Conservation (phyloP, 2,797 vertebrate genomes). For the Antennarius maculatus region DNA sequence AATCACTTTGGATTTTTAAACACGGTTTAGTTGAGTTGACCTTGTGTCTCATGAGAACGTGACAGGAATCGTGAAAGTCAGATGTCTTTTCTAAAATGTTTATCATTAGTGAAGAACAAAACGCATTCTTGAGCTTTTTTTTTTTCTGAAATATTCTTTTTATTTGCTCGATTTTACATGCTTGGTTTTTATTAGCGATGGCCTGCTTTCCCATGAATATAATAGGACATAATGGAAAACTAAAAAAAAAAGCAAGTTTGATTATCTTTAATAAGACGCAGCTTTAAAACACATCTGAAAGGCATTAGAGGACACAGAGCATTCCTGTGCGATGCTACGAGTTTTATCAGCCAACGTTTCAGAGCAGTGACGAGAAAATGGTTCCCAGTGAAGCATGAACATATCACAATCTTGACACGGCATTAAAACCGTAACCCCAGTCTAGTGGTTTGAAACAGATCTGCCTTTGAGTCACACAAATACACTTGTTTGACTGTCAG, state of each 20-base stretch:
- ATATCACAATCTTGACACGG: neutral
- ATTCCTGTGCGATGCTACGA: neutral
- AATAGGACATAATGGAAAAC: neutral
- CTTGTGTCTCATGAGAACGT: neutral
- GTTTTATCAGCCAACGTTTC: constrained; percentile 23
- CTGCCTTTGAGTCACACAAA: neutral
- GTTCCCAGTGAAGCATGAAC: neutral
- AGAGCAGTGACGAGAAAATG: constrained; percentile 14
- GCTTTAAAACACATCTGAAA: constrained; percentile 20
- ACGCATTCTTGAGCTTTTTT: neutral
- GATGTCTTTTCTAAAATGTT: neutral
- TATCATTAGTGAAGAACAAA: neutral
- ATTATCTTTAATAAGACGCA: constrained; percentile 12
- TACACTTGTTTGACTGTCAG: neutral
- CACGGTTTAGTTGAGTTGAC: neutral
- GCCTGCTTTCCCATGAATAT: neutral
- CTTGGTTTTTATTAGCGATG: neutral
- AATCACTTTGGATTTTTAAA: neutral
- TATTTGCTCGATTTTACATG: neutral
- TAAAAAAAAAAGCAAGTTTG: neutral
- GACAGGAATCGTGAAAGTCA: neutral
- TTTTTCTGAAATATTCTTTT: neutral
- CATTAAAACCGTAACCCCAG: neutral
- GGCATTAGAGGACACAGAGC: constrained; percentile 14
- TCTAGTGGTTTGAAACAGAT: constrained; percentile 2